Base-by-base conservation (phyloP, 1,140 invertebrate genomes). In the Acromyrmex echinatior region DNA sequence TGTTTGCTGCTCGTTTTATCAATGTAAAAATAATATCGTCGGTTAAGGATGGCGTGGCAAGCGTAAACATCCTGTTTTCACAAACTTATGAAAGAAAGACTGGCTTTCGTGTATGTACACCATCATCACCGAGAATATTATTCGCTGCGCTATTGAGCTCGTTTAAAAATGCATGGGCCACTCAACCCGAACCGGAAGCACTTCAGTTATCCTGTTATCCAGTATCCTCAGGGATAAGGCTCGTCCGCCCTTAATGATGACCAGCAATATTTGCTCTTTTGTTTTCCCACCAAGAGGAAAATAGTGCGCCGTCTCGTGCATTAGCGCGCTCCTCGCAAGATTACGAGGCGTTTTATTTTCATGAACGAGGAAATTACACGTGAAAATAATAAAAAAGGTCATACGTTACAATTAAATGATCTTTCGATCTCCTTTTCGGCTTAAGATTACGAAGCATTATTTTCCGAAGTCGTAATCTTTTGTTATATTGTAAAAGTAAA, bases 161-260 rank as follows among this genome's bases (percentile, higher is more conserved):
- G 62, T 28, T 94, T 92, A 92, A 93, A 95, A 94, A 94, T 94
- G 88, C 92, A 93, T 93, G 90, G 91, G 84, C 86, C 92, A 92
- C 92, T 89, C 92, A 93, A 89, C 92, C 90, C 84, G 87, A 86
- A 93, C 87, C 92, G 92, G 92, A 93, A 95, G 90, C 92, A 88
- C 82, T 87, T 74, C 66, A 87, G 66, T 92, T 91, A 88, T 87
- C 89, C 88, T 39, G 78, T 86, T 87, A 90, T 84, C 45, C 86
- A 31, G 28, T 63, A 74, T 62, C 79, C 88, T 85, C 49, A 9
- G 66, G 73, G 80, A 70, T 66, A 70, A 79, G 80, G 76, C 45
- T 70, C 49, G 39, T 25, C 31, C 9, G 45, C 56, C 87, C 80
- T 85, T 92, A 92, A 93, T 92, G 91, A 93, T 88, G 86, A 62